Evolutionary conservation across 2,888 invertebrate species (phyloP).

Genomic region (Patella pellucida): DNA sequence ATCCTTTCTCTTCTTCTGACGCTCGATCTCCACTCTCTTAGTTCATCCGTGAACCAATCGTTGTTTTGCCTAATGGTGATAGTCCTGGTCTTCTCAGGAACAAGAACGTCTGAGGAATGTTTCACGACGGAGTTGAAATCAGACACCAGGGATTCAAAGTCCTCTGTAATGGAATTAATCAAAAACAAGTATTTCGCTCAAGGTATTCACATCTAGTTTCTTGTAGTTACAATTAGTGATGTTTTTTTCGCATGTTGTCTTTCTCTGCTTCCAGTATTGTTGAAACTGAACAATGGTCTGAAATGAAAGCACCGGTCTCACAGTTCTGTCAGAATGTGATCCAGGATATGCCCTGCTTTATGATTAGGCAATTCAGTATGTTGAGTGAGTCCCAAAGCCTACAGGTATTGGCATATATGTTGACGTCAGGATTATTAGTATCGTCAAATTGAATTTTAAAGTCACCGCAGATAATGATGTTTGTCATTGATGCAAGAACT

Average conservation of each 20-base stretch:
- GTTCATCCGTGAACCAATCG: background rate
- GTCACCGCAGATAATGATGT: slow-evolving; percentile 15
- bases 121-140: too few species aligned
- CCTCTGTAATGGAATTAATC: too few species aligned
- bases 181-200: too few species aligned
- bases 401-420: background rate
- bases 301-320: too few species aligned
- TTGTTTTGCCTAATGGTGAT: background rate
- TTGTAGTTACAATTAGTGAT: too few species aligned
- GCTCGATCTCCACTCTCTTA: background rate
- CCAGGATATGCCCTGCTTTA: slow-evolving; percentile 16
- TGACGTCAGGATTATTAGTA: background rate
- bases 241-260: too few species aligned
- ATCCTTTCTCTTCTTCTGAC: background rate
- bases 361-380: background rate
- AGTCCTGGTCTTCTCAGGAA: background rate
- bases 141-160: too few species aligned
- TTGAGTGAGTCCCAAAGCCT: background rate
- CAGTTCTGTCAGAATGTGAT: slow-evolving; percentile 1
- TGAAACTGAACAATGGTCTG: too few species aligned
- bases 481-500: background rate
- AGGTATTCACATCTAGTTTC: too few species aligned
- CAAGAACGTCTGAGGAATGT: too few species aligned
- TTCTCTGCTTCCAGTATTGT: too few species aligned
- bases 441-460: slow-evolving; percentile 17